Evolutionary conservation across 2,113 vertebrate genomes (phyloP), one percentile per base, ranked within the genome.

Genomic region (Eolophus roseicapilla): DNA sequence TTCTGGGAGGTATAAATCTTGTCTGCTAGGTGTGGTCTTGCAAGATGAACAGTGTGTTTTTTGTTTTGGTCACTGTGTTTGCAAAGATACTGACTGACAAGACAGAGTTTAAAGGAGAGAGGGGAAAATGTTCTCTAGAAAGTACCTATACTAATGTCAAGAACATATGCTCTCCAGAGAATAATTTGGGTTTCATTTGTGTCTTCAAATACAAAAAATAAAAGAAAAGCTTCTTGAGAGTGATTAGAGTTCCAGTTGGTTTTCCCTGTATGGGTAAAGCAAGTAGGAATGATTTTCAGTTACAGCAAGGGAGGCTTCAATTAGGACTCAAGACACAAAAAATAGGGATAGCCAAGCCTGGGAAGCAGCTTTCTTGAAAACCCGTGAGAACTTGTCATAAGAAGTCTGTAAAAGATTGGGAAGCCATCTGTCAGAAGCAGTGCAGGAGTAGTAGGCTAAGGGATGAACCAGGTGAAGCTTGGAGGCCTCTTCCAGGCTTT

Each of bases 401-500:
- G 75, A 86, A 68, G 13, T 16, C 33, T 71, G 11, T 53, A 53
- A 64, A 52, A 78, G 46, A 64, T 31, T 67, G 57, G 77, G 29
- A 86, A 82, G 11, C 52, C 69, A 68, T 75, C 69, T 91, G 47
- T 55, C 20, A 76, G 77, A 64, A 74, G 24, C 10, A 80, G 24
- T 57, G 17, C 8, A 18, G 41, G 28, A 82, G 39, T 27, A 86
- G n/a, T 29, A 91, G 73, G 39, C 65, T 64, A 64, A 55, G 37
- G 21, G 13, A 84, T 71, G 53, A 93, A 59, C 25, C 15, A 77
- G 31, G 39, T 20, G 53, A 93, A 84, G 43, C 19, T 28, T 77
- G 25, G 28, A 86, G 85, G 46, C 44, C 69, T 92, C 73, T 95
- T 92, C 47, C 47, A 96, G 89, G 49, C 33, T 88, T 83, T 41